phyloP scores from a whole-genome alignment of 2,888 invertebrate genomes.

The Diarsia mendica region DNA sequence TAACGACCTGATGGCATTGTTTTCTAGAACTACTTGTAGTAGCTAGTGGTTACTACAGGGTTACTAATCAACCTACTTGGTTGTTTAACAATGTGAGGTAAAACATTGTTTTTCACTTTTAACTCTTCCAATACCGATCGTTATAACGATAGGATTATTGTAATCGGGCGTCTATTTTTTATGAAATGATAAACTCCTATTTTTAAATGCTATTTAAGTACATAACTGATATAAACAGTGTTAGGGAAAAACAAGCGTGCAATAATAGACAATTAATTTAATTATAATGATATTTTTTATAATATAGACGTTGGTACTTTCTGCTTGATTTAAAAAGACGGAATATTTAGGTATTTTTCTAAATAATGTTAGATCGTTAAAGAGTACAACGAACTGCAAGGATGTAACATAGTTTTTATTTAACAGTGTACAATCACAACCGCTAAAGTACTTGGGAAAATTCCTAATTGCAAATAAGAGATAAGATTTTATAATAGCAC shows the following conservation, averaged over 20 bases:
- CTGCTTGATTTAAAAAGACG: not conserved
- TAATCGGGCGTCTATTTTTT: slow-evolving; percentile 25
- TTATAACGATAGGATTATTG: slow-evolving; percentile 16
- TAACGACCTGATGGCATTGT: slow-evolving; percentile 35
- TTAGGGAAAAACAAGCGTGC: not conserved
- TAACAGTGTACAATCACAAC: not conserved
- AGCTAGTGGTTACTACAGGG: not conserved
- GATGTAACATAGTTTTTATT: slow-evolving; percentile 35
- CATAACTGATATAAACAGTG: slow-evolving; percentile 14
- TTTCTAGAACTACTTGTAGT: slow-evolving; percentile 12
- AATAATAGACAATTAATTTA: not conserved
- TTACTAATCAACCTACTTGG: slow-evolving; percentile 6
- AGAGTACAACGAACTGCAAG: slow-evolving; percentile 7
- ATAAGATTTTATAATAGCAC: not conserved
- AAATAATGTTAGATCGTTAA: not conserved
- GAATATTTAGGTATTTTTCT: too few species aligned
- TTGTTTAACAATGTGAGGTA: slow-evolving; percentile 35
- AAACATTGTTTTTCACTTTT: slow-evolving; percentile 37
- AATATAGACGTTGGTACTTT: not conserved
- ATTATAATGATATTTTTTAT: too few species aligned
- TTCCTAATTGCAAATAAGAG: not conserved
- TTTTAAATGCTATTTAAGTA: slow-evolving; percentile 14
- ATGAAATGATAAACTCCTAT: slow-evolving; percentile 24
- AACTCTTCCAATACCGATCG: slow-evolving; percentile 1
- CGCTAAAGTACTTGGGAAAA: not conserved